Evolutionary conservation across 2,113 vertebrate genomes (phyloP), one percentile per base, ranked within the genome.

Genomic region (Morone saxatilis): DNA sequence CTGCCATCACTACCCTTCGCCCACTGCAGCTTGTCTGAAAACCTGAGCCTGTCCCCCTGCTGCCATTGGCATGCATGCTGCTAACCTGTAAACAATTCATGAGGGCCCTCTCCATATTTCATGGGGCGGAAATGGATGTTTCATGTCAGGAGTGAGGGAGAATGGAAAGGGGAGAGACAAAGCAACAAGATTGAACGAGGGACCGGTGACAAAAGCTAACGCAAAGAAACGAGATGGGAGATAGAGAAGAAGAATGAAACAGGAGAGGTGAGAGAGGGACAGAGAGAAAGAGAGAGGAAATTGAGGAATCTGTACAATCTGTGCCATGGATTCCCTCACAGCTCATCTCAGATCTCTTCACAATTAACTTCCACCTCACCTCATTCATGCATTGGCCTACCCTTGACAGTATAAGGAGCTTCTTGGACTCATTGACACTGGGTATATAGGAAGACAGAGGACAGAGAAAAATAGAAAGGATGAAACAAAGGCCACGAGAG

Each of bases 11-110:
- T 20, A 31, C 40, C 36, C 63, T 11, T 65, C 41, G 22, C 80
- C 54, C 56, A 51, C 71, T 59, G 47, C 31, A 84, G 59, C 78
- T 71, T 68, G 65, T 59, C 67, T 82, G 68, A 85, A 89, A 89
- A 85, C 76, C 72, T 75, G 70, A 83, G 71, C 71, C 54, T 20
- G 66, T 84, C 41, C 77, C 71, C 63, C 76, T 43, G 69, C 87
- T 78, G 80, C 88, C 71, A 69, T 79, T 72, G 84, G 83, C 86
- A 67, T 84, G 75, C 84, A 71, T 56, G 81, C 84, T 84, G 78
- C 83, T 90, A 78, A 90, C 89, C 84, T 88, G 92, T 95, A 91
- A 95, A 94, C 93, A 92, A 94, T 95, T 95, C 88, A 94, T 94
- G 92, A 94, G 90, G 72, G 75, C 77, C 73, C 85, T 84, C 89